Evolutionary conservation across 2,797 vertebrate genomes (phyloP).

Genomic region (Percopsis omiscomaycus): DNA sequence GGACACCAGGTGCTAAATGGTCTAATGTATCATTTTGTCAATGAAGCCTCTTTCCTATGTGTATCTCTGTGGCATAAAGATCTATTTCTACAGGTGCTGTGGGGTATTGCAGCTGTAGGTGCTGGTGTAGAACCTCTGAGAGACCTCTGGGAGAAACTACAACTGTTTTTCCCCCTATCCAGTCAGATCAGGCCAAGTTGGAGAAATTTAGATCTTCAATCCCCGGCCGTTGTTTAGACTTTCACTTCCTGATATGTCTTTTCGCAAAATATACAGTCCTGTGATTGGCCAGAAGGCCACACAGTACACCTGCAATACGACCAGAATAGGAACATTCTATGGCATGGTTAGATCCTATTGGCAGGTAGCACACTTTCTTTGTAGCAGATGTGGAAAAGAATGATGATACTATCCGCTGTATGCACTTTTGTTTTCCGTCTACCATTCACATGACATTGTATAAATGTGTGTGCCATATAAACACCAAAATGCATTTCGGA

Average conservation of each 20-base stretch:
- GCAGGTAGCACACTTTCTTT: constrained; percentile 39
- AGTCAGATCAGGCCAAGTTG: constrained; percentile 46
- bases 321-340: constrained; percentile 54
- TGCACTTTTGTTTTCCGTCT: constrained; percentile 6
- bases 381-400: constrained; percentile 52
- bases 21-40: constrained; percentile 4
- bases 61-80: constrained; percentile 57
- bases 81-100: background rate
- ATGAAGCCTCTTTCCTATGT: constrained; percentile 3
- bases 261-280: constrained; percentile 73
- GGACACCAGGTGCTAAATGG: constrained; percentile 11
- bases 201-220: constrained; percentile 63
- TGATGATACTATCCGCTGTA: constrained; percentile 9
- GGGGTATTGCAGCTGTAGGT: too few relatives aligned
- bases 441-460: constrained; percentile 10
- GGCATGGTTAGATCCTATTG: constrained; percentile 32
- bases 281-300: constrained; percentile 46
- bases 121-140: constrained; percentile 1
- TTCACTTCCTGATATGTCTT: constrained; percentile 70
- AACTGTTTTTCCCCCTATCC: constrained; percentile 10
- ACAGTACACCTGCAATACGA: constrained; percentile 39
- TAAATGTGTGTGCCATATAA: constrained; percentile 19
- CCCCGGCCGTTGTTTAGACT: constrained; percentile 71
- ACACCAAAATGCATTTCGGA: constrained; percentile 32
- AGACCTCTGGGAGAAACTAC: constrained; percentile 14